Evolutionary conservation across 2,888 invertebrate genomes (phyloP).

Genomic region (Metopia argyrocephala): DNA sequence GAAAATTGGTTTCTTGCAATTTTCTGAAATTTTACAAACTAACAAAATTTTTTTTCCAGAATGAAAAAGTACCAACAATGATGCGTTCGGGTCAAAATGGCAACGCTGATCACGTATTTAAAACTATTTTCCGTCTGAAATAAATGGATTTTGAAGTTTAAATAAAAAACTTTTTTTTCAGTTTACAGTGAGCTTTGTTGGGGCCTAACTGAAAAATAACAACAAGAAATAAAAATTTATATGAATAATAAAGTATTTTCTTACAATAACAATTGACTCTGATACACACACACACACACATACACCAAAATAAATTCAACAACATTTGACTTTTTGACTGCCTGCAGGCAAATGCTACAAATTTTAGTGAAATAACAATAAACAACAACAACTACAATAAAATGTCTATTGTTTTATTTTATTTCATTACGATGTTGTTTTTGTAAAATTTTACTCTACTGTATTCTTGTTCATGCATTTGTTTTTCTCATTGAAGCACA

Average conservation of each 20-base stretch:
- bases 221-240: background rate
- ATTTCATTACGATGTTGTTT: background rate
- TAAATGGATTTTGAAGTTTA: no score
- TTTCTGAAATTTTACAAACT: no score
- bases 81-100: no score
- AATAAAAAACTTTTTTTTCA: no score
- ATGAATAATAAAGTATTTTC: background rate
- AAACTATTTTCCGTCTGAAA: no score
- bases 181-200: no score
- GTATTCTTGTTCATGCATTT: background rate
- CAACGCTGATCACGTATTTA: no score
- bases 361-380: conserved; percentile 7
- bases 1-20: no score
- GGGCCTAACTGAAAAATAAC: background rate
- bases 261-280: background rate
- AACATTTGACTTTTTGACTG: conserved; percentile 35
- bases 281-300: background rate
- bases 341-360: conserved; percentile 12
- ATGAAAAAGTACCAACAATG: no score
- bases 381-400: background rate
- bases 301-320: no score
- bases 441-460: background rate
- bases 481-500: background rate
- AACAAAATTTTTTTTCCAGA: no score
- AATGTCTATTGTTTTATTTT: background rate